phyloP scores from a whole-genome alignment of 2,888 invertebrate species.

The Biston stratarius region DNA sequence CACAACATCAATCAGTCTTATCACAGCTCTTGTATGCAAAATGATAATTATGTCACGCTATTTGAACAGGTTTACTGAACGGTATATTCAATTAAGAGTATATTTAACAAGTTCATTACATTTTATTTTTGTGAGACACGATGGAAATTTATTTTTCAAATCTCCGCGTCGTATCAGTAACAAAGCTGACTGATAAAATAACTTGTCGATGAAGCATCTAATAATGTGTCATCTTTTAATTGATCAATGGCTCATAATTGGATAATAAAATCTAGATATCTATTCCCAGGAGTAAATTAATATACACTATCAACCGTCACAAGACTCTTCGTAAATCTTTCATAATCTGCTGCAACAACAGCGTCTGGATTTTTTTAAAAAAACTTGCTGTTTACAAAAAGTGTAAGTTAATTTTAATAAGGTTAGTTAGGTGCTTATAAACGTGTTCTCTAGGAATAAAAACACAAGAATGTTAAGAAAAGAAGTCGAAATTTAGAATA shows the following conservation, averaged over 20 bases:
- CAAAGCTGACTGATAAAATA: not conserved
- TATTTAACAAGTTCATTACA: not conserved
- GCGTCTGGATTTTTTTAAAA: not conserved
- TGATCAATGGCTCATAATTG: not conserved
- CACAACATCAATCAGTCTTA: constrained; percentile 18
- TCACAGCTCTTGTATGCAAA: constrained; percentile 6
- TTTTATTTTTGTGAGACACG: not conserved
- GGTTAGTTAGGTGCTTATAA: not conserved
- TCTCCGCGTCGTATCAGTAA: not conserved
- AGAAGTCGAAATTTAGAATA: constrained; percentile 6
- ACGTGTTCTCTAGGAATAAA: too few species aligned
- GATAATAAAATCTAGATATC: too few species aligned
- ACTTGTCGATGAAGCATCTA: not conserved
- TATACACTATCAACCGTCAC: not conserved
- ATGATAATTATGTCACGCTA: not conserved
- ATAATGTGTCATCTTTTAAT: not conserved
- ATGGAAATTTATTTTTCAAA: too few species aligned
- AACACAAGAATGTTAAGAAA: not conserved
- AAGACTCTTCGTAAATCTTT: not conserved
- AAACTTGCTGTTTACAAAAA: not conserved
- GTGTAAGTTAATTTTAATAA: not conserved
- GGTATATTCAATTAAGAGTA: not conserved
- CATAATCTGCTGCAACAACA: not conserved
- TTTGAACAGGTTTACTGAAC: not conserved
- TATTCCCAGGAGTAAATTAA: too few species aligned